These are phyloP conservation scores for Tenualosa ilisha DNA, from an alignment of 2,797 vertebrate species.

Conservation along the genomic window DNA sequence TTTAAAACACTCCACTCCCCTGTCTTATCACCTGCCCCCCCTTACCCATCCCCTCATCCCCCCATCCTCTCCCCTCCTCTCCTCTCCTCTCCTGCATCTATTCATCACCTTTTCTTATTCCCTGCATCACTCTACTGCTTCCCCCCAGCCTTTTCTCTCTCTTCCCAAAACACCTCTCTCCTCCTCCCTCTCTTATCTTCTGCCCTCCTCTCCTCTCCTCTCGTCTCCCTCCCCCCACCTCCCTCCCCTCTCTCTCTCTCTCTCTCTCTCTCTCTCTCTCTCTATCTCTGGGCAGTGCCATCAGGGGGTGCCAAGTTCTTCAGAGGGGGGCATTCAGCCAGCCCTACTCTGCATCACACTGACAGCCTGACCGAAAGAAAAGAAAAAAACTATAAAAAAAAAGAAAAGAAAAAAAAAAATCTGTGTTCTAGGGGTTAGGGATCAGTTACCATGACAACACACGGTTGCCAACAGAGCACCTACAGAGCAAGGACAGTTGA, in stretches of 20 bases:
- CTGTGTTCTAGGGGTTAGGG: background rate
- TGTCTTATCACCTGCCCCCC: background rate
- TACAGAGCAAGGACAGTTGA: constrained; percentile 29
- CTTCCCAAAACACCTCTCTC: constrained; percentile 25
- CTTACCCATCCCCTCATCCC: background rate
- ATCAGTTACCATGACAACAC: constrained; percentile 37
- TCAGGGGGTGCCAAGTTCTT: background rate
- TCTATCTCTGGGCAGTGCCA: background rate
- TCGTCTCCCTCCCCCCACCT: background rate
- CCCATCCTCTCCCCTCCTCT: background rate
- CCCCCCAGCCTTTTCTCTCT: constrained; percentile 43
- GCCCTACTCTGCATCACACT: background rate
- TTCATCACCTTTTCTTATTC: constrained; percentile 44
- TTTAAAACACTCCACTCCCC: background rate
- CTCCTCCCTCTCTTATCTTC: background rate
- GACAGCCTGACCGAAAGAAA: background rate
- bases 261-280: background rate
- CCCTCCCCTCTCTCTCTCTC: background rate
- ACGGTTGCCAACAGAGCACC: constrained; percentile 22
- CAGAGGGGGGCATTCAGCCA: background rate
- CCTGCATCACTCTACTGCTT: constrained; percentile 55
- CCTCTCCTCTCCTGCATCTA: background rate
- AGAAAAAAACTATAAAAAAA: no score
- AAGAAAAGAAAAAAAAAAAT: no score
- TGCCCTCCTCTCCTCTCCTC: background rate